phyloP scores from a whole-genome alignment of 2,113 vertebrate species.

The Zonotrichia leucophrys region DNA sequence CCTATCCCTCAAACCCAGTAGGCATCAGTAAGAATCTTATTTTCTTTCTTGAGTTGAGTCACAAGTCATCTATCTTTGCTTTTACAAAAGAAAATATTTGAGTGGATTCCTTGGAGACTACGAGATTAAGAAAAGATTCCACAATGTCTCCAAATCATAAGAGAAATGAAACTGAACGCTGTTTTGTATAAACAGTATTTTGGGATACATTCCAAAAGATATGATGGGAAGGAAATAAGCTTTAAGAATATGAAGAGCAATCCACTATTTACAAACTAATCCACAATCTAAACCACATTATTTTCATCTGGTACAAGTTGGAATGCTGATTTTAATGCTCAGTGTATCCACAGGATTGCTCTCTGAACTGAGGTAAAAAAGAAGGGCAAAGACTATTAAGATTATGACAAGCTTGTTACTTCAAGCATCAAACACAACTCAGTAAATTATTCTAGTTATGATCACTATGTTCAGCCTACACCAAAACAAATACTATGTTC shows the following conservation, averaged over 20 bases:
- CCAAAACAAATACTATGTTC: neutral
- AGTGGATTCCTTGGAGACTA: conserved; percentile 14
- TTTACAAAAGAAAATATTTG: neutral
- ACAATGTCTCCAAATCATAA: neutral
- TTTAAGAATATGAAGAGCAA: neutral
- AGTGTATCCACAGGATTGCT: neutral
- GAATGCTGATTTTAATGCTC: neutral
- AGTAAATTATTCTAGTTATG: neutral
- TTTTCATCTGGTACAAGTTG: neutral
- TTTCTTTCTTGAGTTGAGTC: neutral
- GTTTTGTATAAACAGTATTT: neutral
- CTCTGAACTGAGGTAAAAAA: neutral
- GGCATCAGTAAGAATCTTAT: neutral
- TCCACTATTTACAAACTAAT: neutral
- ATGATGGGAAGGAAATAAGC: neutral
- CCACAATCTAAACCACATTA: neutral
- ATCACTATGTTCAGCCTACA: neutral
- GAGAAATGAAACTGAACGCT: neutral
- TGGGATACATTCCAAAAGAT: conserved; percentile 1
- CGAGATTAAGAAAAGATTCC: conserved; percentile 37
- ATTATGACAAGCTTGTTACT: neutral
- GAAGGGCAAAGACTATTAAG: neutral
- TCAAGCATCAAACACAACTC: neutral
- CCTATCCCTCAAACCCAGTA: neutral
- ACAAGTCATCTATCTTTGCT: neutral